Evolutionary conservation across 2,113 vertebrate species (phyloP).

Genomic region (Rhinoptilus africanus): DNA sequence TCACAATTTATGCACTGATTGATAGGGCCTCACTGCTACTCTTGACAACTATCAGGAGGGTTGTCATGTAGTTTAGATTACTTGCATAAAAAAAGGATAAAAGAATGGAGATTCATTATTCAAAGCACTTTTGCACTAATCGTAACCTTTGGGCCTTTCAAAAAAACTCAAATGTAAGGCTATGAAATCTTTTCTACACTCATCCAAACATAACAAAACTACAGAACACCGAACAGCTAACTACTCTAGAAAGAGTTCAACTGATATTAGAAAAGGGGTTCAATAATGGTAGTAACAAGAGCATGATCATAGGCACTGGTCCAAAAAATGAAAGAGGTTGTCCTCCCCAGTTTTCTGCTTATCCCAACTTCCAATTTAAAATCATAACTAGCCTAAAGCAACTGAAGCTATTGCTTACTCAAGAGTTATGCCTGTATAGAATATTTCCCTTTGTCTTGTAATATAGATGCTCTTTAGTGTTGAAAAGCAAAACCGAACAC

Average conservation of each 20-base stretch:
- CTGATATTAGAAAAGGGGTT: neutral
- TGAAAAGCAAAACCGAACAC: constrained; percentile 39
- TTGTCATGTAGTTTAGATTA: neutral
- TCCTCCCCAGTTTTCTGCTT: neutral
- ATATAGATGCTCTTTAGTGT: neutral
- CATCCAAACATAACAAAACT: neutral
- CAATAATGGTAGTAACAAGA: neutral
- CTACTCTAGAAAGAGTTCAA: neutral
- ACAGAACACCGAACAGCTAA: neutral
- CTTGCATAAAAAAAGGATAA: neutral
- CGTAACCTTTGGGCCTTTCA: neutral
- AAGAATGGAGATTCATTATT: neutral
- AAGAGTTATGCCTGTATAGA: neutral
- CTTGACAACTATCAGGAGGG: neutral
- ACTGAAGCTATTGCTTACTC: neutral
- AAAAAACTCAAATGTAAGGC: neutral
- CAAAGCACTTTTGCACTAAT: neutral
- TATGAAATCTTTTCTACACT: neutral
- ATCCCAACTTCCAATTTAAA: neutral
- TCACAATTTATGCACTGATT: constrained; percentile 22
- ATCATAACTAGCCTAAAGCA: neutral
- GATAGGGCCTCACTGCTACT: neutral
- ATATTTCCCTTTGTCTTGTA: neutral
- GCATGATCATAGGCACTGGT: neutral
- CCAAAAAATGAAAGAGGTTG: neutral